Evolutionary conservation across 2,113 vertebrate species (phyloP).

Genomic region (Oryzias melastigma): DNA sequence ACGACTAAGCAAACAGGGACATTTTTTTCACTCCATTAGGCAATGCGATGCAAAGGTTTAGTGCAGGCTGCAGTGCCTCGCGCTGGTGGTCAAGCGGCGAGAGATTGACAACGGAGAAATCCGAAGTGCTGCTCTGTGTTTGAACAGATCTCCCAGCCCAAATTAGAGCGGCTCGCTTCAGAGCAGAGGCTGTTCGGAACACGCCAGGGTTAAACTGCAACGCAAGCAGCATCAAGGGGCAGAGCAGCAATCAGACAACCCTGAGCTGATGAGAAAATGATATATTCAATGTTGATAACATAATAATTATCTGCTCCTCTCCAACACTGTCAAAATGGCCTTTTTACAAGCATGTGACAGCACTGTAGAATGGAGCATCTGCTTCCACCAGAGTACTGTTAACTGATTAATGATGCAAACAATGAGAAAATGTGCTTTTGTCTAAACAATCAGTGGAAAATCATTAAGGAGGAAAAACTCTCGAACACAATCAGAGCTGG

Average conservation of each 20-base stretch:
- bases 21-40: conserved; percentile 70
- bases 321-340: conserved; percentile 2
- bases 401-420: conserved; percentile 37
- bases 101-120: conserved; percentile 46
- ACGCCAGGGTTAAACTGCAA: conserved; percentile 28
- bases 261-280: conserved; percentile 20
- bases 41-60: conserved; percentile 63
- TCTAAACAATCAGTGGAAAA: conserved; percentile 19
- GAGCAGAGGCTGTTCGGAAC: conserved; percentile 23
- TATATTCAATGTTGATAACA: conserved; percentile 14
- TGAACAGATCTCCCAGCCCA: conserved; percentile 47
- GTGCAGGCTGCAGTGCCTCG: conserved; percentile 39
- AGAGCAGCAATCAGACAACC: conserved; percentile 16
- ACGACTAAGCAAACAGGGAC: conserved; percentile 57
- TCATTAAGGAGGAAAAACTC: conserved; percentile 4
- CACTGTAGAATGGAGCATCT: conserved; percentile 24
- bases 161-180: conserved; percentile 42
- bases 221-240: conserved; percentile 16
- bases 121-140: conserved; percentile 48
- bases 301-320: conserved; percentile 19
- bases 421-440: conserved; percentile 19
- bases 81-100: conserved; percentile 48
- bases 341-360: conserved; percentile 2
- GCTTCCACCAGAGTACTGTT: conserved; percentile 23
- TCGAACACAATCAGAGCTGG: conserved; percentile 5